Base-by-base conservation (phyloP, 2,113 vertebrate genomes). In the Hoplias malabaricus region DNA sequence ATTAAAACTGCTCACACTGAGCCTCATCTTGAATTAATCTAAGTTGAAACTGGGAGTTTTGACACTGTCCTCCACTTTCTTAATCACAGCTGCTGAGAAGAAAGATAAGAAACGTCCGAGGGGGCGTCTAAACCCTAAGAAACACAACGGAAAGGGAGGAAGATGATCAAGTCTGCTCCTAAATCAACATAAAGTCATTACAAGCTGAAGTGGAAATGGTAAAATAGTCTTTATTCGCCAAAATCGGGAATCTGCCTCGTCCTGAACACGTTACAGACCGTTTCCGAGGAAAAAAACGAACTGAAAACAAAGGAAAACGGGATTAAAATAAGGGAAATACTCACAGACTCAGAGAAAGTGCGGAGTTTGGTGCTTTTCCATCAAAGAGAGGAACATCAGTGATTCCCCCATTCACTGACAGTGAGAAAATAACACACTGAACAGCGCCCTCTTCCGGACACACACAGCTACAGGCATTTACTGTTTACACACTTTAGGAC, bases 331-430 rank as follows among this genome's bases (percentile, higher is more conserved):
- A 4, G 25, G 33, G 42, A 9, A 25, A 7, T 78, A 86, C 79
- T 84, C 65, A 86, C 85, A 33, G 34, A 59, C 10, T 43, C 43
- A 78, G 25, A 8, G 40, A 71, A 33, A 53, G 65, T 13, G 25
- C 14, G 42, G 48, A 61, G 21, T 65, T 69, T 31, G 31, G 61
- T 67, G 50, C 23, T 21, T 73, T 74, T 67, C 74, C 78, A 77
- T 73, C 62, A 69, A 38, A 31, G 13, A 23, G 46, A 14, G 4
- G 38, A 84, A 65, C 42, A 40, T 48, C 54, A 13, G 69, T 27
- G 31, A 74, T 75, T 73, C 77, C 5, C 12, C 5, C 27, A 68
- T 4, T 73, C 33, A 53, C 29, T 36, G 65, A 2, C 43, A 27
- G 12, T 56, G 10, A 38, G 46, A n/a, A 72, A 34, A 46, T 9